phyloP scores from a whole-genome alignment of 2,888 invertebrate genomes.

The Sinotaia quadrata region DNA sequence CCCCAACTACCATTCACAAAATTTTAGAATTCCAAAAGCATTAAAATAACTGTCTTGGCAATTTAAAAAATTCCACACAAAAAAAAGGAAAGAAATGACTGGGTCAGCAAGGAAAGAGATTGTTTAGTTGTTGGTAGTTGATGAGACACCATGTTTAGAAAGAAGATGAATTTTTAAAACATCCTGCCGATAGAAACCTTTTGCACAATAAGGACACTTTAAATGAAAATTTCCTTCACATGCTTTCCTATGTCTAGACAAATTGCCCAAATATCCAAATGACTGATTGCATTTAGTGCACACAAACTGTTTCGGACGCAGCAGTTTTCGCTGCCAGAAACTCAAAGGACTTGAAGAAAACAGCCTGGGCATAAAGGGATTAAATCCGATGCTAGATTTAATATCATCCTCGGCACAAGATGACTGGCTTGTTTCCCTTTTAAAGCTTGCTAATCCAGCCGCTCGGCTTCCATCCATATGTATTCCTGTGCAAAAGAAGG shows the following conservation, averaged over 20 bases:
- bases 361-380: background rate
- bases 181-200: slow-evolving; percentile 38
- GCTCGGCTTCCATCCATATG: background rate
- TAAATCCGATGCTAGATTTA: background rate
- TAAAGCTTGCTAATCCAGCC: slow-evolving; percentile 8
- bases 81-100: too few relatives aligned
- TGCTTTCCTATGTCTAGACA: slow-evolving; percentile 36
- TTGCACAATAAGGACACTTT: slow-evolving; percentile 36
- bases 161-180: slow-evolving; percentile 36
- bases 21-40: too few relatives aligned
- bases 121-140: background rate
- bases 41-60: too few relatives aligned
- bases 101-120: too few relatives aligned
- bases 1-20: too few relatives aligned
- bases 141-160: slow-evolving; percentile 29
- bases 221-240: slow-evolving; percentile 40
- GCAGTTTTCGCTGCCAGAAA: slow-evolving; percentile 8
- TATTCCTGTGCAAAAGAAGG: slow-evolving; percentile 16
- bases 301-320: slow-evolving; percentile 26
- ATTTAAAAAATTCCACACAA: too few relatives aligned
- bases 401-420: background rate
- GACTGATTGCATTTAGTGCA: slow-evolving; percentile 39
- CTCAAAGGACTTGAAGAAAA: background rate
- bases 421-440: slow-evolving; percentile 12
- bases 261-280: slow-evolving; percentile 36